Evolutionary conservation across 2,888 invertebrate genomes (phyloP).

Genomic region (Gortyna flavago): DNA sequence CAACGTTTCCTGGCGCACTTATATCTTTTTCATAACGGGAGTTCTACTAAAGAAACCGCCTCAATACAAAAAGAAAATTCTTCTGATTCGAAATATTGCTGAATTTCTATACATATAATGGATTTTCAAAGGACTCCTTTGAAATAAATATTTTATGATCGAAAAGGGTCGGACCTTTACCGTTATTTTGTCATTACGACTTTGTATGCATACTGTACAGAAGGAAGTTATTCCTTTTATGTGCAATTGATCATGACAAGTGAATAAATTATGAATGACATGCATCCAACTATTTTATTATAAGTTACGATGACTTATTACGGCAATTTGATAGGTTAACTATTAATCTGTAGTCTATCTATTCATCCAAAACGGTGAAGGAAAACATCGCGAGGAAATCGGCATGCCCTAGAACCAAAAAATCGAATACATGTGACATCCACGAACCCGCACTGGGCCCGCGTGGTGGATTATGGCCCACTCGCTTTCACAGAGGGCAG

Average conservation of each 20-base stretch:
- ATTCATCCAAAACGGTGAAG: too few relatives aligned
- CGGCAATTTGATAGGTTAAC: not conserved
- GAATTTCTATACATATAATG: slow-evolving; percentile 1
- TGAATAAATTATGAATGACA: slow-evolving; percentile 20
- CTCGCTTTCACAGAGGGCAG: too few relatives aligned
- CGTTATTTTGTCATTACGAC: slow-evolving; percentile 30
- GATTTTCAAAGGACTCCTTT: slow-evolving; percentile 7
- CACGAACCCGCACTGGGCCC: too few relatives aligned
- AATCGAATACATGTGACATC: too few relatives aligned
- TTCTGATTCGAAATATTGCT: slow-evolving; percentile 7
- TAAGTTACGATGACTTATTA: not conserved
- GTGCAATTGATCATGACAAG: slow-evolving; percentile 15
- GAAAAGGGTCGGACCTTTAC: slow-evolving; percentile 47
- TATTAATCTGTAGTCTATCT: slow-evolving; percentile 7
- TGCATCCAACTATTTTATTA: not conserved
- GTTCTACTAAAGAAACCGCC: not conserved
- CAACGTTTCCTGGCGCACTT: not conserved
- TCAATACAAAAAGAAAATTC: not conserved
- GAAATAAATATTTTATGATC: slow-evolving; percentile 28
- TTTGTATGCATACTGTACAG: slow-evolving; percentile 32
- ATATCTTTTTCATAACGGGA: too few relatives aligned
- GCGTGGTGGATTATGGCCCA: too few relatives aligned
- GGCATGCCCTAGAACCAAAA: too few relatives aligned
- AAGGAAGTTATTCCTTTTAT: slow-evolving; percentile 51
- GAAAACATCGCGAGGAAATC: too few relatives aligned